Evolutionary conservation across 2,888 invertebrate species (phyloP).

Genomic region (Falcaria lacertinaria): DNA sequence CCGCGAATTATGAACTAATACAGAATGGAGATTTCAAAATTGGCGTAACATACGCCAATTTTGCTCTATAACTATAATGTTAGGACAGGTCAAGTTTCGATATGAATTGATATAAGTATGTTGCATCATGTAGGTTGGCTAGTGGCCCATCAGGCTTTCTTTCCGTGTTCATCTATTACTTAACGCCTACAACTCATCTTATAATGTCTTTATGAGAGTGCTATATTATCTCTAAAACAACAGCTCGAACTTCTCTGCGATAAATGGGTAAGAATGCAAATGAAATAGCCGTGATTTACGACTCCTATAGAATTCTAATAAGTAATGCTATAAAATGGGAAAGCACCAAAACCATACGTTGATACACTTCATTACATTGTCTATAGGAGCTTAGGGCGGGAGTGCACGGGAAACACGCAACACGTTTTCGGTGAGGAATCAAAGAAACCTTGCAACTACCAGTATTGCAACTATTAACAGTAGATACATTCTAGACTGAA

Average conservation of each 20-base stretch:
- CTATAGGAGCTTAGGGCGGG: not conserved
- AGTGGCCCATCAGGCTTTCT: not conserved
- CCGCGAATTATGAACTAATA: too few species aligned
- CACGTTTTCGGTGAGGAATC: too few species aligned
- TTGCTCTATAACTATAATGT: not conserved
- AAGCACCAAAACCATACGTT: not conserved
- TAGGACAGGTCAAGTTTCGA: conserved; percentile 1
- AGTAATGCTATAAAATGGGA: not conserved
- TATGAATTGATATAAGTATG: not conserved
- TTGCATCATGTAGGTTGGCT: not conserved
- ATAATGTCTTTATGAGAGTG: not conserved
- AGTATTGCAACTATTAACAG: too few species aligned
- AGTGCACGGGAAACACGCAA: not conserved
- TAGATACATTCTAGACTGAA: too few species aligned
- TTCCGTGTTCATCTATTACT: not conserved
- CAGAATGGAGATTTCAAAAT: too few species aligned
- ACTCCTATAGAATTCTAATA: not conserved
- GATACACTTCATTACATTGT: not conserved
- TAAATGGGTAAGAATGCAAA: not conserved
- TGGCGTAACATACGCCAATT: not conserved
- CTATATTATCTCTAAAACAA: not conserved
- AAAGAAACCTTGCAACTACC: too few species aligned
- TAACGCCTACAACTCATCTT: not conserved
- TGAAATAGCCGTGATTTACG: not conserved
- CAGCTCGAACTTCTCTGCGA: not conserved